These are phyloP conservation scores for Hymenochirus boettgeri DNA, from an alignment of 2,113 vertebrate species.

Conservation along the genomic window DNA sequence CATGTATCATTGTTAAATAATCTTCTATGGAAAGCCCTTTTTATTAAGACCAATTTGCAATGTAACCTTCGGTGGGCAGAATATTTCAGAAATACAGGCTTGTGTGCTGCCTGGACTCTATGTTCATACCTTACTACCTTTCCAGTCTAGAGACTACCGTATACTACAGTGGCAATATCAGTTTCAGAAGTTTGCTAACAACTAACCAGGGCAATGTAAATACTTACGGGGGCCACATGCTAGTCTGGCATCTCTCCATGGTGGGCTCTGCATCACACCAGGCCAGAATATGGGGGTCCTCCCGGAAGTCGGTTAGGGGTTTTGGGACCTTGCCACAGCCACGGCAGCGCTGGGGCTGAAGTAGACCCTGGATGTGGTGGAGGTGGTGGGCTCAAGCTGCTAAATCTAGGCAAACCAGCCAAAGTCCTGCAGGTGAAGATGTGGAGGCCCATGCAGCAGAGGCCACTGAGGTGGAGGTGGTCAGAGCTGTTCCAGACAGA, in stretches of 20 bases:
- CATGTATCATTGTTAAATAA: too few species aligned
- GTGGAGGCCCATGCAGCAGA: conserved; percentile 67
- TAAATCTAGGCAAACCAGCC: conserved; percentile 83
- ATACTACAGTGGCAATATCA: too few species aligned
- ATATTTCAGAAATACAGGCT: too few species aligned
- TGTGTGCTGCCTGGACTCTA: too few species aligned
- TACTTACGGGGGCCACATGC: conserved; percentile 91
- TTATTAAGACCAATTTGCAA: too few species aligned
- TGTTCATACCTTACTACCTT: too few species aligned
- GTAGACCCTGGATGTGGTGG: conserved; percentile 78
- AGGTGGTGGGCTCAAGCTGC: conserved; percentile 84
- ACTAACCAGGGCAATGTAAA: neutral
- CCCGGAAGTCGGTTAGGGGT: conserved; percentile 87
- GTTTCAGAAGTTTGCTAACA: neutral
- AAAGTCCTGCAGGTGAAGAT: conserved; percentile 70
- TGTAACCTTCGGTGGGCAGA: too few species aligned
- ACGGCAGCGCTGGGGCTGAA: conserved; percentile 82
- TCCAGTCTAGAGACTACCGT: too few species aligned
- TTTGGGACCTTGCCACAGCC: conserved; percentile 88
- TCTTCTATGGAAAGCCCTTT: too few species aligned
- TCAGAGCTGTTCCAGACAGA: conserved; percentile 50
- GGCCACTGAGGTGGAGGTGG: conserved; percentile 66
- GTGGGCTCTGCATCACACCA: conserved; percentile 91
- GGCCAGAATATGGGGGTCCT: conserved; percentile 97
- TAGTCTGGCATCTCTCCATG: conserved; percentile 93